A percentile compares a stretch with the other conserved stretches of the same genome.
These are phyloP conservation scores for Macrophya alboannulata DNA, from an alignment of 2,888 invertebrate species.

Conservation along the genomic window DNA sequence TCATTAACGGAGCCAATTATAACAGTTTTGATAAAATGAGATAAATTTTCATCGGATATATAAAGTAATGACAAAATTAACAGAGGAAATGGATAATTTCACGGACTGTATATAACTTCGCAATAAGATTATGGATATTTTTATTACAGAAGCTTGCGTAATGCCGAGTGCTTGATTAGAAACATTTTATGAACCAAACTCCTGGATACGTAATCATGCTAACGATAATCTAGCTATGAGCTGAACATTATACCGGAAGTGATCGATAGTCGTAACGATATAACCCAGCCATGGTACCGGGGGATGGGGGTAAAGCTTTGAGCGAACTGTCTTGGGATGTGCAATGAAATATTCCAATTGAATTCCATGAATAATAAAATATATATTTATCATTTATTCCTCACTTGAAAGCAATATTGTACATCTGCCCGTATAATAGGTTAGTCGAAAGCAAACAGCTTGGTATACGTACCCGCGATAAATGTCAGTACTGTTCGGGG, in stretches of 20 bases:
- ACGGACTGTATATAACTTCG: background rate
- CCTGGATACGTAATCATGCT: background rate
- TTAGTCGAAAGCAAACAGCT: conserved; percentile 32
- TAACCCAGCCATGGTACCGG: background rate
- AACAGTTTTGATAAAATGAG: background rate
- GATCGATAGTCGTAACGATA: conserved; percentile 19
- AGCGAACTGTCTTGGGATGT: conserved; percentile 18
- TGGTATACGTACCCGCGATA: conserved; percentile 33
- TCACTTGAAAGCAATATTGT: conserved; percentile 32
- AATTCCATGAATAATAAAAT: conserved; percentile 52
- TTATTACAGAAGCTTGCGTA: conserved; percentile 25
- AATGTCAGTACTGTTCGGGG: conserved; percentile 46
- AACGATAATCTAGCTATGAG: conserved; percentile 1
- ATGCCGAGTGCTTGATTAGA: background rate
- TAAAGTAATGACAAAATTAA: conserved; percentile 10
- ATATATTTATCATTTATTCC: conserved; percentile 33
- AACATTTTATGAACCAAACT: conserved; percentile 3
- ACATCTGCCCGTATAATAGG: background rate
- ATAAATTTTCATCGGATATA: background rate
- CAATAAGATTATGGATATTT: background rate
- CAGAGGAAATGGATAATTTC: conserved; percentile 19
- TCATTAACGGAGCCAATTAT: conserved; percentile 31
- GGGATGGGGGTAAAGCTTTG: background rate
- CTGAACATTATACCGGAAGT: background rate
- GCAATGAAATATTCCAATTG: conserved; percentile 34